Evolutionary conservation across 2,113 vertebrate species (phyloP).

Genomic region (Sapajus apella): DNA sequence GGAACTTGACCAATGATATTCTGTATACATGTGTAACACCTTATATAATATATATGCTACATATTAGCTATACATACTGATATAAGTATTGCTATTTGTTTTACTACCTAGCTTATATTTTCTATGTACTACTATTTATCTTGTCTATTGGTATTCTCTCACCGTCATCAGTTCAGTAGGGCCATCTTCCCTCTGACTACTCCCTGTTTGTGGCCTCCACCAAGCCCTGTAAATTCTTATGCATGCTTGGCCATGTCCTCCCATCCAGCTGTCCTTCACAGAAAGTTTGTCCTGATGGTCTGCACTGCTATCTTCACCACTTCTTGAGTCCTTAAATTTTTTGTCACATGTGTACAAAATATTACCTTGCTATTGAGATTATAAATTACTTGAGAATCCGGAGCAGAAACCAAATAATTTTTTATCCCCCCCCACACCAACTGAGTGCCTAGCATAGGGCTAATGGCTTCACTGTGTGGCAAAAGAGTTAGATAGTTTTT

Average conservation of each 20-base stretch:
- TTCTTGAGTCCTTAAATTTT: neutral
- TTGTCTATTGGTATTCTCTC: neutral
- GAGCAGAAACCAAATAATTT: constrained; percentile 16
- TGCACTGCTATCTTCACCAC: neutral
- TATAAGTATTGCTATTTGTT: neutral
- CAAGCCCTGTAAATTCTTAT: neutral
- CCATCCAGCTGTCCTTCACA: neutral
- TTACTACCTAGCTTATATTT: neutral
- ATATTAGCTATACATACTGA: neutral
- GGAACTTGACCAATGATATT: neutral
- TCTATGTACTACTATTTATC: neutral
- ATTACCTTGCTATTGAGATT: neutral
- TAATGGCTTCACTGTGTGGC: neutral
- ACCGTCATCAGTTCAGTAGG: neutral
- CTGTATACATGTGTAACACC: neutral
- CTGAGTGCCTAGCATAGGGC: neutral
- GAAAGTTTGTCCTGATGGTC: neutral
- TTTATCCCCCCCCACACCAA: neutral
- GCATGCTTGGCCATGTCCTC: neutral
- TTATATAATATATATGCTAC: neutral
- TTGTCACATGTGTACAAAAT: neutral
- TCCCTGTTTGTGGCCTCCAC: neutral
- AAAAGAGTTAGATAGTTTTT: neutral
- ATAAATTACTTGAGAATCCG: neutral
- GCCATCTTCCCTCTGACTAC: neutral